Percentiles rank a stretch among this genome's conserved stretches.
phyloP scores from a whole-genome alignment of 2,797 vertebrate genomes.

The Danio jaintianensis region DNA sequence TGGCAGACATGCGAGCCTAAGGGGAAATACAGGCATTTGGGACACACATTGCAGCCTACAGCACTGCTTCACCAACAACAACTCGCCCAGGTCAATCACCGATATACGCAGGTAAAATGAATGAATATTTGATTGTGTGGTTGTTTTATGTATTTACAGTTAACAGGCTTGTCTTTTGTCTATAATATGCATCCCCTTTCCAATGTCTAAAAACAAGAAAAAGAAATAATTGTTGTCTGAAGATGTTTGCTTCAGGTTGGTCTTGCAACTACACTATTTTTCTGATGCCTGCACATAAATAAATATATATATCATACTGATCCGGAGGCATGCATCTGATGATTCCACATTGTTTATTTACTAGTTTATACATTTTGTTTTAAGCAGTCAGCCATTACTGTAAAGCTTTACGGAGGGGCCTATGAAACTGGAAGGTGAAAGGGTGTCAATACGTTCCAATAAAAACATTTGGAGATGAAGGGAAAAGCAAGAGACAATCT shows the following conservation, averaged over 20 bases:
- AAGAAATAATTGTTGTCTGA: constrained; percentile 61
- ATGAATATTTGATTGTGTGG: not conserved
- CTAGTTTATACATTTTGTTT: constrained; percentile 39
- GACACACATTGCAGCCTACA: constrained; percentile 35
- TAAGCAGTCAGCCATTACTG: constrained; percentile 60
- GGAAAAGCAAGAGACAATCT: constrained; percentile 32
- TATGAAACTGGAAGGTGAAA: constrained; percentile 76
- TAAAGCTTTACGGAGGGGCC: constrained; percentile 68
- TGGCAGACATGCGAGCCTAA: constrained; percentile 29
- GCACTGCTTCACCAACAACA: constrained; percentile 37
- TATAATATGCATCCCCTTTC: not conserved
- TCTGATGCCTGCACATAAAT: constrained; percentile 76
- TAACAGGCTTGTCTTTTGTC: constrained; percentile 1
- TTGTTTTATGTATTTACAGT: not conserved
- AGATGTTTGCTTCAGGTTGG: constrained; percentile 51
- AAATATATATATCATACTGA: constrained; percentile 68
- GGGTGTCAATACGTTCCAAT: constrained; percentile 77
- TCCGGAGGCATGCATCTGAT: constrained; percentile 69
- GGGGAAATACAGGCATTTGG: not conserved
- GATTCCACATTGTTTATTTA: constrained; percentile 49
- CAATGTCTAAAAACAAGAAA: constrained; percentile 22
- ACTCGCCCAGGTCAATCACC: constrained; percentile 12
- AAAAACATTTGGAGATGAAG: constrained; percentile 70
- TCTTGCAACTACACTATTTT: constrained; percentile 69
- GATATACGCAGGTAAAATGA: constrained; percentile 10